Conservation (phyloP, 92 coral and sea anemone species). For the Isaurus tuberculatus region DNA sequence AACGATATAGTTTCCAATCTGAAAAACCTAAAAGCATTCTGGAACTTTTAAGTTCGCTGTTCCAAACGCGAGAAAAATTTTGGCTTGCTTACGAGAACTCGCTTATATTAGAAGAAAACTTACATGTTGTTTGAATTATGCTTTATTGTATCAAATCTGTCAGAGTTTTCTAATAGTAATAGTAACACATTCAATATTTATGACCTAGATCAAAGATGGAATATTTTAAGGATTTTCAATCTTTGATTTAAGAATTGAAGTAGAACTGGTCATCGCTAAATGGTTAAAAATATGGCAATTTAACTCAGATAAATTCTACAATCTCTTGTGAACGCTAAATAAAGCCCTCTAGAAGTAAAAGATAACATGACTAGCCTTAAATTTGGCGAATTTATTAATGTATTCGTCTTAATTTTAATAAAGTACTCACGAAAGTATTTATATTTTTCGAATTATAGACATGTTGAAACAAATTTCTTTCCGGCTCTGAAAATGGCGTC, state of each 20-base stretch:
- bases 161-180: constrained; percentile 54
- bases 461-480: constrained; percentile 10
- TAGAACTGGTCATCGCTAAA: constrained; percentile 2
- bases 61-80: not conserved
- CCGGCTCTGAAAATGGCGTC: not conserved
- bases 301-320: not conserved
- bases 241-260: constrained; percentile 17
- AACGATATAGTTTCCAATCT: not conserved
- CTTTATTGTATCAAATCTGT: constrained; percentile 49
- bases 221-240: not conserved
- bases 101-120: not conserved
- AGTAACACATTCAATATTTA: constrained; percentile 64
- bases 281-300: not conserved
- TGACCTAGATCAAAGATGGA: constrained; percentile 15
- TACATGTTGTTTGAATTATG: not conserved
- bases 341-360: not conserved
- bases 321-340: not conserved
- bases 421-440: not conserved
- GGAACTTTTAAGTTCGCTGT: not conserved
- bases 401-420: constrained; percentile 24
- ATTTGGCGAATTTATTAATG: constrained; percentile 6
- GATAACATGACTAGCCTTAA: not conserved
- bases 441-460: not conserved
- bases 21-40: not conserved
- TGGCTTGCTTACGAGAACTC: not conserved